Percentiles rank a stretch among this genome's conserved stretches.
Evolutionary conservation across 1,140 invertebrate genomes (phyloP).

Genomic region (Laupala kohalensis): DNA sequence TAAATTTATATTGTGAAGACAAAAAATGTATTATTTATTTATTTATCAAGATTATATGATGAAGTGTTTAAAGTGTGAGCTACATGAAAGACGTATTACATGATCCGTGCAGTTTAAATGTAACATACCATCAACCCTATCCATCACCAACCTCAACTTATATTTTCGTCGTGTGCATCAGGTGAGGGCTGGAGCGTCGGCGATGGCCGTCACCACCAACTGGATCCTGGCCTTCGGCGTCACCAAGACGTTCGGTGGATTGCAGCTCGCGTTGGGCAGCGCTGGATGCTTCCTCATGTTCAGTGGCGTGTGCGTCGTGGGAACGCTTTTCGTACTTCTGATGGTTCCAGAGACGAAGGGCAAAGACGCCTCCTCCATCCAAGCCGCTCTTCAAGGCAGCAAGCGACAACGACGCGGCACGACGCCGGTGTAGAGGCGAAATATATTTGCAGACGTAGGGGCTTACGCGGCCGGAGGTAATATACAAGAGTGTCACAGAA

Average conservation of each 20-base stretch:
- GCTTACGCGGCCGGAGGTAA: too few species aligned
- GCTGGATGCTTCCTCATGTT: slow-evolving; percentile 70
- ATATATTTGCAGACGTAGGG: too few species aligned
- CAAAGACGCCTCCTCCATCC: slow-evolving; percentile 62
- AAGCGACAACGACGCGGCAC: neutral
- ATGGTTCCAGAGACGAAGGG: slow-evolving; percentile 71
- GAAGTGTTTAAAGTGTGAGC: too few species aligned
- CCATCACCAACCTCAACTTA: too few species aligned
- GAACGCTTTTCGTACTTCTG: slow-evolving; percentile 47
- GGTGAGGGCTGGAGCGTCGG: slow-evolving; percentile 42
- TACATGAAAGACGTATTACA: too few species aligned
- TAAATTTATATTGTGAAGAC: too few species aligned
- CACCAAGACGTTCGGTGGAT: slow-evolving; percentile 54
- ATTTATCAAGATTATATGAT: too few species aligned
- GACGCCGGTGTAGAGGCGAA: neutral
- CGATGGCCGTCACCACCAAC: slow-evolving; percentile 25
- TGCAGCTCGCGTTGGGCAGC: slow-evolving; percentile 45
- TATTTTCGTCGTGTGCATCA: too few species aligned
- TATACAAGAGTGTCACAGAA: too few species aligned
- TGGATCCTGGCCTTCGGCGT: slow-evolving; percentile 43
- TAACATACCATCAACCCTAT: too few species aligned
- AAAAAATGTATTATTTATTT: too few species aligned
- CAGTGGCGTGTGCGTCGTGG: slow-evolving; percentile 46
- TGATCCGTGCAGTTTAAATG: too few species aligned
- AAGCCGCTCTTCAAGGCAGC: slow-evolving; percentile 43